Evolutionary conservation across 2,113 vertebrate species (phyloP).

Genomic region (Anoplopoma fimbria): DNA sequence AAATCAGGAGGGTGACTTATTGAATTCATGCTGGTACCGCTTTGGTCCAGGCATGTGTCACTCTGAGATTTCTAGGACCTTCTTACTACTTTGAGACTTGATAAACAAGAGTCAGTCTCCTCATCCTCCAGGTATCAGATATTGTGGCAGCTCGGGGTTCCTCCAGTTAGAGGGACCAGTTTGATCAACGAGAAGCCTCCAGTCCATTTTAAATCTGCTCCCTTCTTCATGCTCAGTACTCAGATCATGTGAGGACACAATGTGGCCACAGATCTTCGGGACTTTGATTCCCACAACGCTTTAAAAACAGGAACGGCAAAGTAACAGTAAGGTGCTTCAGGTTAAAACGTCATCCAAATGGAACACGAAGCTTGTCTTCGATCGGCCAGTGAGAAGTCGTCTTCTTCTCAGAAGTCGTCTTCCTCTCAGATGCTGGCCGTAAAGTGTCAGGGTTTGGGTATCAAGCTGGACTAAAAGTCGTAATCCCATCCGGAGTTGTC

Average conservation of each 20-base stretch:
- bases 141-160: neutral
- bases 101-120: neutral
- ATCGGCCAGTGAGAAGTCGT: neutral
- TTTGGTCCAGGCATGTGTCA: neutral
- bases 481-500: constrained; percentile 98
- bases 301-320: neutral
- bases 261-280: neutral
- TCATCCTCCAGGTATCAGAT: neutral
- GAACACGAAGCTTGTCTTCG: neutral
- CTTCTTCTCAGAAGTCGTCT: neutral
- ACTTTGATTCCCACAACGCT: constrained; percentile 1
- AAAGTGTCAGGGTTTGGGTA: constrained; percentile 43
- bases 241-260: neutral
- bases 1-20: neutral
- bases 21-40: neutral
- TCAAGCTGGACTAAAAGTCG: constrained; percentile 86
- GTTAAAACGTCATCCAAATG: neutral
- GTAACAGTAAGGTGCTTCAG: neutral
- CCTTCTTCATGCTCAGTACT: neutral
- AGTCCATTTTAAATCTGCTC: neutral
- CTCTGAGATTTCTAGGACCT: neutral
- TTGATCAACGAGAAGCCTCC: neutral
- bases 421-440: neutral
- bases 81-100: neutral
- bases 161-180: neutral